Percentiles rank a stretch among this genome's conserved stretches.
Conservation (phyloP, 2,888 invertebrate species). For the Ectobius pallidus region DNA sequence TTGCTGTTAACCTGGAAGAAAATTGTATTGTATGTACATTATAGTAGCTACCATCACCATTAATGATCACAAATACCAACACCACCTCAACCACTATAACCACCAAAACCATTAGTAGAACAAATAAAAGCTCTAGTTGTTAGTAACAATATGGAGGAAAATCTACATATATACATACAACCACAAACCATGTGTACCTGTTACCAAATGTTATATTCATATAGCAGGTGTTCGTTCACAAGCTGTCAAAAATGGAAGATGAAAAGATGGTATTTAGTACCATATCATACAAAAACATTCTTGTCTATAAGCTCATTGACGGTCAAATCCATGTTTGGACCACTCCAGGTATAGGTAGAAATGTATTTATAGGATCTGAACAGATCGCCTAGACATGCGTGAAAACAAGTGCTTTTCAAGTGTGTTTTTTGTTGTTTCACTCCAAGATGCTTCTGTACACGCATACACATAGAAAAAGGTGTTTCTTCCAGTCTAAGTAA, state of each 20-base stretch:
- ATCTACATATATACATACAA: too few relatives aligned
- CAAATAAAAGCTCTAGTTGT: too few relatives aligned
- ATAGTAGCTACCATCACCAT: not conserved
- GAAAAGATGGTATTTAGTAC: not conserved
- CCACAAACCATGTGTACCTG: too few relatives aligned
- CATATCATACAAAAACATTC: not conserved
- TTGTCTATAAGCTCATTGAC: not conserved
- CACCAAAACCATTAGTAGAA: not conserved
- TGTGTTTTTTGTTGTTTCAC: too few relatives aligned
- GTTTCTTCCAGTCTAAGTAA: not conserved
- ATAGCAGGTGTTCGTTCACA: conserved; percentile 30
- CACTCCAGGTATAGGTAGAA: not conserved
- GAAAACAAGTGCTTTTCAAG: not conserved
- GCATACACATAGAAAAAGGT: not conserved
- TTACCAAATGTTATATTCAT: conserved; percentile 16
- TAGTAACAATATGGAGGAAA: too few relatives aligned
- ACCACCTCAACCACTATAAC: not conserved
- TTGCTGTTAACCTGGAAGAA: not conserved
- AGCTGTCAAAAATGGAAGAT: conserved; percentile 23
- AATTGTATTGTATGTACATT: not conserved
- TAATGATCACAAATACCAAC: too few relatives aligned
- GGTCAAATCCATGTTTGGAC: too few relatives aligned
- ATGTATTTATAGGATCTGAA: not conserved
- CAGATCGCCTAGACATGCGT: not conserved
- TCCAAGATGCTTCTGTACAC: not conserved